phyloP scores from a whole-genome alignment of 2,888 invertebrate species.

The Erannis defoliaria region DNA sequence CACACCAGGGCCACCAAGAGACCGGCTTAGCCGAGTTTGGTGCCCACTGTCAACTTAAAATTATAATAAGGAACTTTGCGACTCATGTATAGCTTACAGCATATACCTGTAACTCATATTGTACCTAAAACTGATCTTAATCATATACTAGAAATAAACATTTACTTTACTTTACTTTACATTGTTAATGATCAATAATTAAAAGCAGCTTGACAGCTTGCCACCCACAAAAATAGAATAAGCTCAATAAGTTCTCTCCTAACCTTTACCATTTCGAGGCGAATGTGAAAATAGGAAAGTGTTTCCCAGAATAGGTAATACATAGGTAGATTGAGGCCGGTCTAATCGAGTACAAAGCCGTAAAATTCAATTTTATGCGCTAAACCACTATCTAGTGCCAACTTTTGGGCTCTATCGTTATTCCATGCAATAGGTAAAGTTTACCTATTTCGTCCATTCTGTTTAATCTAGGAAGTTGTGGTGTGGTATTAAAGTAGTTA shows the following conservation, averaged over 20 bases:
- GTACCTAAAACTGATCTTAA: no score
- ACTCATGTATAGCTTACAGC: no score
- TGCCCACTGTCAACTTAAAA: no score
- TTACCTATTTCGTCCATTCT: conserved; percentile 11
- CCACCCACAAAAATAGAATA: background rate
- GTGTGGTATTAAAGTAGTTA: conserved; percentile 1
- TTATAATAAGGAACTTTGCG: no score
- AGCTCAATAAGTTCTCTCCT: background rate
- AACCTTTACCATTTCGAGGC: background rate
- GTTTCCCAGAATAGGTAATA: conserved; percentile 11
- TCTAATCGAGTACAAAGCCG: conserved; percentile 19
- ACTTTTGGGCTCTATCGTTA: conserved; percentile 22
- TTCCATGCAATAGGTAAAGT: conserved; percentile 27
- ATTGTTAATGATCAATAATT: no score
- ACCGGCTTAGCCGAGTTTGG: no score
- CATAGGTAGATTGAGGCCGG: conserved; percentile 15
- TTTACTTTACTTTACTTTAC: no score
- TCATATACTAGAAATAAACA: no score
- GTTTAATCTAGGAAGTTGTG: conserved; percentile 10
- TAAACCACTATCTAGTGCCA: conserved; percentile 19
- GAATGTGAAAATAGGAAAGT: background rate
- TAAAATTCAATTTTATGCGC: conserved; percentile 34
- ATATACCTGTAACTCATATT: no score
- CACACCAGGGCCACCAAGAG: no score
- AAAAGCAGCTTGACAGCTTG: no score